Base-by-base conservation (phyloP, 2,797 vertebrate species). In the Onychomys arenicola region DNA sequence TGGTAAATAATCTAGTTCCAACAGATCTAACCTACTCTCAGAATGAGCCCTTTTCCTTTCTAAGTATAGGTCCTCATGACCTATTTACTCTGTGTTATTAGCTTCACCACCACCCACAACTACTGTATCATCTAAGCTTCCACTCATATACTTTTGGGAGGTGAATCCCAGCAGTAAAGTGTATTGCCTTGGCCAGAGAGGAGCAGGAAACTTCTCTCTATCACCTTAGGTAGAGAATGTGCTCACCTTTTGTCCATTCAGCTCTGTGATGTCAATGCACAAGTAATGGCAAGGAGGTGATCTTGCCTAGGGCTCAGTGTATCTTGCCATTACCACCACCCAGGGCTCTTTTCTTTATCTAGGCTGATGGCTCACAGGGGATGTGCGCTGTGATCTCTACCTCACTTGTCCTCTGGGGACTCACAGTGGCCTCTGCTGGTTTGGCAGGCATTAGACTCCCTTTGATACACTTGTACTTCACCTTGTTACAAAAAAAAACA, bases 401-500 rank as follows among this genome's bases (percentile, higher is more conserved):
- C 1, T 17, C 25, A 12, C 6, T 76, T 29, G 32, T 63, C 52
- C 52, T 57, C 59, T 81, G 59, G 32, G 32, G 10, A 88, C 49
- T 88, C n/a, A 29, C 37, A 6, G n/a, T 1, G 7, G 40, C n/a
- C 52, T 46, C 23, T 83, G 69, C 19, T 88, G 40, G 4, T 27
- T 85, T 59, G 52, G 10, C 4, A 4, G 34, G 14, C 1, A 6
- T 21, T 23, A 3, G 49, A 43, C 27, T 8, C 4, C 2, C 46
- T 40, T 83, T 13, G 6, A 6, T 19, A 5, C 21, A 4, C 9
- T 85, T 29, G 63, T 0, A 0, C 2, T 27, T 55, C 21, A 17
- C 25, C 40, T 4, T 34, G 27, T 43, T 59, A 11, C 25, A n/a
- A n/a, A n/a, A n/a, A 52, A 34, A 25, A 25, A 73, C 43, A 69